Base-by-base conservation (phyloP, 2,888 invertebrate species). In the Lordiphosa fenestrarum region DNA sequence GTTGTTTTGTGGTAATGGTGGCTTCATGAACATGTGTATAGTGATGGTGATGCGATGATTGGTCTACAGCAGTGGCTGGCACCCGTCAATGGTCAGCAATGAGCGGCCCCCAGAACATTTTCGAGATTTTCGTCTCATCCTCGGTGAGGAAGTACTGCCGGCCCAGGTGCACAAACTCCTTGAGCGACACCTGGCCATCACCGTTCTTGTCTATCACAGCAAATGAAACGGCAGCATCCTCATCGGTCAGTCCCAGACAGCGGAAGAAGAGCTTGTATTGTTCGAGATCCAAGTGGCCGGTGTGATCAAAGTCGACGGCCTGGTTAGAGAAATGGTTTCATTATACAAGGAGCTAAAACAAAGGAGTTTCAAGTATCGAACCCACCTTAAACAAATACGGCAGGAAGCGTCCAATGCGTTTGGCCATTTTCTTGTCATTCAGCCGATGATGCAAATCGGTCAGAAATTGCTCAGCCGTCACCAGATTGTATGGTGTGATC, bases 21-120 rank as follows among this genome's bases (percentile, higher is more conserved):
- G 42, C 64, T 65, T 71, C 53, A 57, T 52, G 51, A 68, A 70
- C 72, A 66, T 59, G 15, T 47, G 52, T 33, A n/a, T 57, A 19
- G 9, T 52, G 13, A n/a, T 51, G 44, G 23, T 40, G 13, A 33
- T 41, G 23, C n/a, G 40, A 33, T 19, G 41, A 23, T 36, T 71
- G 60, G 68, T 75, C 82, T 78, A 81, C 78, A 80, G 80, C 76
- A 66, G 82, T 78, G 76, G 60, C 82, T 74, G 74, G 65, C 60
- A 53, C 78, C 52, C 86, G 86, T 88, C 87, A 88, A 77, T 92
- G 91, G 69, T 92, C 91, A 61, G 91, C 90, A 56, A 92, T 91
- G 47, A 95, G 90, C 6, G 96, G 95, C 30, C 96, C 96, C 95
- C 95, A 96, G 85, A 96, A 96, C 91, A 95, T 93, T 90, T 94